Conservation (phyloP, 1,140 invertebrate species). For the Glossosoma conforme region DNA sequence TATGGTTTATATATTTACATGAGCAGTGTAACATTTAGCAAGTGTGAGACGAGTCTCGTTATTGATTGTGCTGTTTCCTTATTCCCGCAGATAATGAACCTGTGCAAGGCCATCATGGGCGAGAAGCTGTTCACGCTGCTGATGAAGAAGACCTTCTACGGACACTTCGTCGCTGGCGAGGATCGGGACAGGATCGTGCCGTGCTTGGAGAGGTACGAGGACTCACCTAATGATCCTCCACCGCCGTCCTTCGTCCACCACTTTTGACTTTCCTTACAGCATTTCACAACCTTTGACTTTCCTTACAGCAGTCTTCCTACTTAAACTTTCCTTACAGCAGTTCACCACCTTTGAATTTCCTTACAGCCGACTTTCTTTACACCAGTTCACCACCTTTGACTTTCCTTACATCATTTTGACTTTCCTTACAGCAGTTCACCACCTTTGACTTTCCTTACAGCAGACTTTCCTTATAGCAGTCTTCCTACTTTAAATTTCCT, state of each 20-base stretch:
- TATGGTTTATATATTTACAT: too few relatives aligned
- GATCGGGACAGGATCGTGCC: slow-evolving; percentile 84
- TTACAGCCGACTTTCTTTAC: too few relatives aligned
- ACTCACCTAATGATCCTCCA: not conserved
- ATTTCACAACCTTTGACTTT: not conserved
- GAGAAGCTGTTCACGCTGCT: slow-evolving; percentile 77
- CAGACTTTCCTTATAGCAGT: too few relatives aligned
- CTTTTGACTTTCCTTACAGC: not conserved
- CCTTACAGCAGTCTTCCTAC: too few relatives aligned
- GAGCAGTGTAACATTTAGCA: too few relatives aligned
- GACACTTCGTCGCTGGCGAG: slow-evolving; percentile 97
- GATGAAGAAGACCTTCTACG: slow-evolving; percentile 96
- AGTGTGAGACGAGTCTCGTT: not conserved
- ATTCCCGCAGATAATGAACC: slow-evolving; percentile 78
- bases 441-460: too few relatives aligned
- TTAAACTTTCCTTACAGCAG: too few relatives aligned
- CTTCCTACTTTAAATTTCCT: too few relatives aligned
- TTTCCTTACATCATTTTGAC: too few relatives aligned
- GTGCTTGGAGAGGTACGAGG: slow-evolving; percentile 60
- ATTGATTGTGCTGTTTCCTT: slow-evolving; percentile 33
- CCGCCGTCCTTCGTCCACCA: not conserved
- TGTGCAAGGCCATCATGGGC: slow-evolving; percentile 75
- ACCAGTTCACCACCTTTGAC: too few relatives aligned
- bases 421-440: too few relatives aligned
- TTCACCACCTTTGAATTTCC: too few relatives aligned